phyloP scores from a whole-genome alignment of 2,113 vertebrate species.

The Ophthalmolycus amberensis region DNA sequence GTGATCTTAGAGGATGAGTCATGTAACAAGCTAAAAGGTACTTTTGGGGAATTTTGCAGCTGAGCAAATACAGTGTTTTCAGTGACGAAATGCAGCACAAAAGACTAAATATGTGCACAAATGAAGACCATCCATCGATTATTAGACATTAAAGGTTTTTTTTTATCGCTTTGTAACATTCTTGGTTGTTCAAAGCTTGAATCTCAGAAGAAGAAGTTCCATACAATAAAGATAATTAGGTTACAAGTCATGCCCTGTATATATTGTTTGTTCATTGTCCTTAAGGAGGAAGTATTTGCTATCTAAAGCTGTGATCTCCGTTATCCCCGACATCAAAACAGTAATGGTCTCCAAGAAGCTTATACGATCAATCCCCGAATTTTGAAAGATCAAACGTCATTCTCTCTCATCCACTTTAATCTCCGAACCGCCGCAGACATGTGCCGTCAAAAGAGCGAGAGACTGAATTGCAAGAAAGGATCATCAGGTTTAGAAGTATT shows the following conservation, averaged over 20 bases:
- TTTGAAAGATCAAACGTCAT: constrained; percentile 4
- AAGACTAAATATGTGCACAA: neutral
- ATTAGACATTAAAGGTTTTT: neutral
- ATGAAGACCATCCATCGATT: neutral
- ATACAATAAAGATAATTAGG: neutral
- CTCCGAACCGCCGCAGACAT: neutral
- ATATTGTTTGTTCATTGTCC: neutral
- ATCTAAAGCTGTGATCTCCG: constrained; percentile 9
- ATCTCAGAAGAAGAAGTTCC: neutral
- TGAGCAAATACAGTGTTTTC: neutral
- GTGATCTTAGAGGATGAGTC: neutral
- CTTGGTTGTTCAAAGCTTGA: neutral
- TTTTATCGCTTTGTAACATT: neutral
- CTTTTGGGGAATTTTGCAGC: neutral
- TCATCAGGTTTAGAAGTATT: neutral
- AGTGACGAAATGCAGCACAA: neutral
- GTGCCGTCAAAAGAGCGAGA: constrained; percentile 10
- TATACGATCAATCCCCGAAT: constrained; percentile 7
- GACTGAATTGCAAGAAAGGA: neutral
- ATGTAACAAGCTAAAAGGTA: neutral
- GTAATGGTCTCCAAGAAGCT: constrained; percentile 9
- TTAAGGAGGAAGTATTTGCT: neutral
- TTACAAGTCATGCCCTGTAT: neutral
- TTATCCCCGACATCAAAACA: constrained; percentile 15
- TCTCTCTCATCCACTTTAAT: neutral